Evolutionary conservation across 2,888 invertebrate genomes (phyloP).

Genomic region (Campoletis raptor): DNA sequence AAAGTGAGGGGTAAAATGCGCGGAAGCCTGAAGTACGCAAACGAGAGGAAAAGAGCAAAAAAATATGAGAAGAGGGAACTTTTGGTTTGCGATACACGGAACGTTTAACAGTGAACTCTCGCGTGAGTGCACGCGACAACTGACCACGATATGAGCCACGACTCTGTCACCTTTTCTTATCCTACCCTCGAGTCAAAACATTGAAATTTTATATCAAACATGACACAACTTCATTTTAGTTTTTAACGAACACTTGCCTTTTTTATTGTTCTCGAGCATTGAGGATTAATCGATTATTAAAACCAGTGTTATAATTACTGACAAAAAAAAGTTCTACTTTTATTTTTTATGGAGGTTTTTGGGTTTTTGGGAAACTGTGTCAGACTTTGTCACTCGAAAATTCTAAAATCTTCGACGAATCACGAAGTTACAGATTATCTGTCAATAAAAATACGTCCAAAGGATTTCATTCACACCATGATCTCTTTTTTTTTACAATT

Average conservation of each 20-base stretch:
- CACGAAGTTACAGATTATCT: too few relatives aligned
- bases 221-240: background rate
- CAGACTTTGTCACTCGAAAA: too few relatives aligned
- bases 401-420: too few relatives aligned
- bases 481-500: background rate
- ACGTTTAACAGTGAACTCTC: slow-evolving; percentile 35
- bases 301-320: background rate
- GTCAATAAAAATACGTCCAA: background rate
- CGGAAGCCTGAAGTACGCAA: background rate
- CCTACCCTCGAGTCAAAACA: background rate
- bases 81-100: slow-evolving; percentile 35
- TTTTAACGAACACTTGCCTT: background rate
- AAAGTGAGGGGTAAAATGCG: slow-evolving; percentile 1
- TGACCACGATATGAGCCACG: slow-evolving; percentile 16
- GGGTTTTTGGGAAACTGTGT: too few relatives aligned
- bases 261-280: background rate
- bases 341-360: background rate
- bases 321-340: background rate
- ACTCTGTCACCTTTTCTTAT: background rate
- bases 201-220: slow-evolving; percentile 5
- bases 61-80: slow-evolving; percentile 10
- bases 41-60: slow-evolving; percentile 18
- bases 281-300: background rate
- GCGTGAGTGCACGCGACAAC: slow-evolving; percentile 71
- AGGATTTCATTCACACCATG: background rate